Percentiles rank a stretch among this genome's conserved stretches.
These are phyloP conservation scores for Prosopocoilus inquinatus DNA, from an alignment of 2,888 invertebrate genomes.

Conservation along the genomic window DNA sequence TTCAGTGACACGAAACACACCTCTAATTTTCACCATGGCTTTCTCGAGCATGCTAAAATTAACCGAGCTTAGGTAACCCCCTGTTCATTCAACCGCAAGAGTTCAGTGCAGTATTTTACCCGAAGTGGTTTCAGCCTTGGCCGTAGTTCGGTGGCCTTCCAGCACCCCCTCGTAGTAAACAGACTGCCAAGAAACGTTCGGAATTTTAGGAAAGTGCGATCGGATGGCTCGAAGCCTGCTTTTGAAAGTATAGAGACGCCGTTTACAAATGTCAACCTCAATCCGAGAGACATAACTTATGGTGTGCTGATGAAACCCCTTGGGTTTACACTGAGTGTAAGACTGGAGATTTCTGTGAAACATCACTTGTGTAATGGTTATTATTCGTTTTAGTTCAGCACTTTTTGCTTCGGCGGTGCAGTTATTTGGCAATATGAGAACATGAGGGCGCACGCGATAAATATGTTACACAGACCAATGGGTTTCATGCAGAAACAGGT, in stretches of 20 bases:
- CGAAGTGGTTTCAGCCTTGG: conserved; percentile 14
- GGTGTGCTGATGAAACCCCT: conserved; percentile 61
- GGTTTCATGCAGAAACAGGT: conserved; percentile 52
- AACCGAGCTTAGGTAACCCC: conserved; percentile 36
- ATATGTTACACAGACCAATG: conserved; percentile 54
- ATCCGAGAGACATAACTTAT: conserved; percentile 50
- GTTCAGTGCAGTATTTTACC: conserved; percentile 7
- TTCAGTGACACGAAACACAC: background rate
- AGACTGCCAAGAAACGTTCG: conserved; percentile 25
- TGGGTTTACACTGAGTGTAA: conserved; percentile 64
- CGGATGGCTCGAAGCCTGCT: conserved; percentile 26
- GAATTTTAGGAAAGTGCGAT: conserved; percentile 26
- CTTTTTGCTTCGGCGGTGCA: conserved; percentile 70
- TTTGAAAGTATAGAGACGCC: conserved; percentile 43
- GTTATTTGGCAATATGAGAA: conserved; percentile 88
- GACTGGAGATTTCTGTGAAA: conserved; percentile 27
- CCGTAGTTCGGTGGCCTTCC: conserved; percentile 14
- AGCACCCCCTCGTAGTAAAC: conserved; percentile 12
- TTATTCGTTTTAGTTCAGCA: conserved; percentile 44
- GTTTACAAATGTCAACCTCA: conserved; percentile 51
- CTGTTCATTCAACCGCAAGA: conserved; percentile 7
- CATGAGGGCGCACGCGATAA: conserved; percentile 57
- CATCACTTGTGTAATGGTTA: conserved; percentile 1
- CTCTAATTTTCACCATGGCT: conserved; percentile 32
- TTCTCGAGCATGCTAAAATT: conserved; percentile 39